Conservation (phyloP, 2,113 vertebrate genomes). For the Sciurus niger region DNA sequence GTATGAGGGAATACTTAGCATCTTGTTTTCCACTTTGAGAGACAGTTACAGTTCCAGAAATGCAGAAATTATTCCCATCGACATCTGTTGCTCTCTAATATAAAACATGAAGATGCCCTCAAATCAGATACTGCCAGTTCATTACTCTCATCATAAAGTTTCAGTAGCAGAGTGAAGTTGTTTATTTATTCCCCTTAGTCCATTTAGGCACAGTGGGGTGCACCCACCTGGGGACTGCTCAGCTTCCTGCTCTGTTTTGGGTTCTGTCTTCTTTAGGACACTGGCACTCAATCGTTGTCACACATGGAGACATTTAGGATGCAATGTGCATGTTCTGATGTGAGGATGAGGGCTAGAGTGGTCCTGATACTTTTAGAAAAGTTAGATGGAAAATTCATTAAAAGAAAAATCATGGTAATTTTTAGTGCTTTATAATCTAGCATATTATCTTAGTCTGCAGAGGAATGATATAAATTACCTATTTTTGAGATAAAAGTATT, state of each 20-base stretch:
- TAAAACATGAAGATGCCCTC: neutral
- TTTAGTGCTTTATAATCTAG: neutral
- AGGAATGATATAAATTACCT: neutral
- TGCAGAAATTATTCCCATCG: neutral
- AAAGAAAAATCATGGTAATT: slow-evolving; percentile 31
- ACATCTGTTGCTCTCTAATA: neutral
- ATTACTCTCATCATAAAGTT: neutral
- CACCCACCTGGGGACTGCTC: neutral
- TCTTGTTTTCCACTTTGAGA: neutral
- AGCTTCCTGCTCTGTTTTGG: neutral
- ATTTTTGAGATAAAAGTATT: neutral
- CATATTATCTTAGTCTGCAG: neutral
- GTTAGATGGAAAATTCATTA: slow-evolving; percentile 36
- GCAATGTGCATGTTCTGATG: neutral
- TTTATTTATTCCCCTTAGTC: neutral
- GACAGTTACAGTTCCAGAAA: neutral
- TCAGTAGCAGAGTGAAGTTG: neutral
- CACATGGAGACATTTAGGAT: neutral
- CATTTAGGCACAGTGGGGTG: neutral
- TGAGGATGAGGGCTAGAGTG: neutral
- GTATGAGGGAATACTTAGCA: neutral
- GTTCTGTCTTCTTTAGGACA: neutral
- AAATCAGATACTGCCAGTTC: neutral
- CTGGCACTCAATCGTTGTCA: neutral
- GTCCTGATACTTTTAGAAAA: slow-evolving; percentile 37